Evolutionary conservation across 2,113 vertebrate species (phyloP).

Genomic region (Ctenomys sociabilis): DNA sequence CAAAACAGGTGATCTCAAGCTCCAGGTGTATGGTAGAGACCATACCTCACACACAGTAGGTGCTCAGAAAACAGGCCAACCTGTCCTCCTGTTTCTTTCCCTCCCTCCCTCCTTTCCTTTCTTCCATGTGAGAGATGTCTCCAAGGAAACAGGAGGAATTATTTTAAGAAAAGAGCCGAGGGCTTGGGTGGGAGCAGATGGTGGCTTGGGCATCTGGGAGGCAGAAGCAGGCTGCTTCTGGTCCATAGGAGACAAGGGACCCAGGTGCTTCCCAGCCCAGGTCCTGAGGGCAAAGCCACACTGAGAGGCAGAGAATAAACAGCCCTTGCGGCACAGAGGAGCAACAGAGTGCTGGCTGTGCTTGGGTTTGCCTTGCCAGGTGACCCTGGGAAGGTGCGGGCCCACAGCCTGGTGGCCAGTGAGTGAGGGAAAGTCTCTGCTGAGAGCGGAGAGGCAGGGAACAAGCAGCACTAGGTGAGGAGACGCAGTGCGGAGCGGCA

Average conservation of each 20-base stretch:
- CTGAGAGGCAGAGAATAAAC: neutral
- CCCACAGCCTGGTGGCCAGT: neutral
- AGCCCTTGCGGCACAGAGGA: neutral
- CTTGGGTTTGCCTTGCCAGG: neutral
- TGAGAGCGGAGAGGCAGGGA: neutral
- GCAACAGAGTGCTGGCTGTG: neutral
- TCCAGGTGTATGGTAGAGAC: neutral
- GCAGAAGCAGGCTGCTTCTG: slow-evolving; percentile 73
- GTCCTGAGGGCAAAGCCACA: neutral
- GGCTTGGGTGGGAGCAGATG: slow-evolving; percentile 77
- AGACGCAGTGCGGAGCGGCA: neutral
- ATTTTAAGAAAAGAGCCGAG: slow-evolving; percentile 78
- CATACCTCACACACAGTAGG: slow-evolving; percentile 67
- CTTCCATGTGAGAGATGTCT: slow-evolving; percentile 75
- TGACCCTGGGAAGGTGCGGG: neutral
- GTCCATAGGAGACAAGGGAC: slow-evolving; percentile 14
- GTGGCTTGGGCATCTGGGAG: slow-evolving; percentile 74
- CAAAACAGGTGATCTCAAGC: neutral
- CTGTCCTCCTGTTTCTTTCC: neutral
- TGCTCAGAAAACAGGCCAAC: slow-evolving; percentile 19
- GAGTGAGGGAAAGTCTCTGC: neutral
- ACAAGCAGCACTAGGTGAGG: too few relatives aligned
- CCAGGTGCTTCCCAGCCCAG: neutral
- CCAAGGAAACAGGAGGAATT: slow-evolving; percentile 79
- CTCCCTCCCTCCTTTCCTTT: slow-evolving; percentile 23